Base-by-base conservation (phyloP, 2,888 invertebrate genomes). In the Diplazon laetatorius region DNA sequence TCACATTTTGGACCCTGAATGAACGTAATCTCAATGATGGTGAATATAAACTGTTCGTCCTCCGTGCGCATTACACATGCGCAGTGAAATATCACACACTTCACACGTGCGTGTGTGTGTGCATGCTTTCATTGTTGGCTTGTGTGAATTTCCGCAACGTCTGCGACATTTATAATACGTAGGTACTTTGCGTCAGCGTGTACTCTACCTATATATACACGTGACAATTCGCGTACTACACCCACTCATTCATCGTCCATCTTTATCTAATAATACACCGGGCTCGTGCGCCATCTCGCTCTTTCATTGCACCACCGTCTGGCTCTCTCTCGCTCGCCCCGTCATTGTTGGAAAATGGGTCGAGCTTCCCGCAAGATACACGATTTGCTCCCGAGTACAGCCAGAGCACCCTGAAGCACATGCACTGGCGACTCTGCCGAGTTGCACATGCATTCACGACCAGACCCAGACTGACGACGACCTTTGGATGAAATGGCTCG, bases 271-370 rank as follows among this genome's bases (percentile, higher is more conserved):
- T 63, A 75, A 75, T 75, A 68, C 60, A 69, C 69, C 55, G 55
- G 69, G 4, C n/a, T n/a, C 1, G 4, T 18, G 6, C 18, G 14
- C 20, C 6, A 20, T 42, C 42, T 62, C 55, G 30, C 66, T 42
- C 57, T 44, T 42, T 35, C 25, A n/a, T 30, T 30, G 30, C 30
- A 5, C 30, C 30, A 6, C 30, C 4, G 6, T 30, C n/a, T n/a
- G n/a, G n/a, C 62, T 70, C 63, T 69, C 39, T 37, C 60, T 44
- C 44, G 48, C 16, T 10, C 72, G 16, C 62, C 39, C 62, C 46
- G 48, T 60, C 73, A 82, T 82, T 80, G 82, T 82, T 74, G 76
- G 70, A 59, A 82, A 78, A 80, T 80, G 55, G 82, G 82, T 82
- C 82, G 80, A 78, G 74, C 63, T 60, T 70, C 69, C 78, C 72